These are phyloP conservation scores for Actinemys pallida DNA, from an alignment of 2,113 vertebrate genomes.

Conservation along the genomic window DNA sequence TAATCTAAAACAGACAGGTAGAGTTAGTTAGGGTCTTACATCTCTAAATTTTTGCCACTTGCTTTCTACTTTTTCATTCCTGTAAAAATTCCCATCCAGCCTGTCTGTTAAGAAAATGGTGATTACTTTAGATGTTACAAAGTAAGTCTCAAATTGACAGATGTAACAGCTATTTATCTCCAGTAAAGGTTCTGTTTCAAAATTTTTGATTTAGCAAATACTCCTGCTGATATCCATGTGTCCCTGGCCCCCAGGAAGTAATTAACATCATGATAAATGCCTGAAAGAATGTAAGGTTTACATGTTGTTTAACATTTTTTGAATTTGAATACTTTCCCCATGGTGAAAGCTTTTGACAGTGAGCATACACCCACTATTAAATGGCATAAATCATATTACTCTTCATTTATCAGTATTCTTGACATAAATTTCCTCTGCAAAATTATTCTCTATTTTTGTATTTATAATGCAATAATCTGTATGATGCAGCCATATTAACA, in stretches of 20 bases:
- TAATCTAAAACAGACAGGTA: neutral
- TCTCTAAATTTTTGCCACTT: neutral
- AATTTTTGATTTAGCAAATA: slow-evolving; percentile 65
- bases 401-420: slow-evolving; percentile 38
- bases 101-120: slow-evolving; percentile 6
- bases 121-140: slow-evolving; percentile 41
- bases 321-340: slow-evolving; percentile 64
- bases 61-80: slow-evolving; percentile 36
- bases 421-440: slow-evolving; percentile 17
- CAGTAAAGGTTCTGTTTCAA: slow-evolving; percentile 52
- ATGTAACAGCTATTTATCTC: slow-evolving; percentile 69
- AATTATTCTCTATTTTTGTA: slow-evolving; percentile 61
- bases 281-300: slow-evolving; percentile 70
- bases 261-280: slow-evolving; percentile 73
- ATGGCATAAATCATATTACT: slow-evolving; percentile 61
- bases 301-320: slow-evolving; percentile 58
- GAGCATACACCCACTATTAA: slow-evolving; percentile 37
- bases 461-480: slow-evolving; percentile 52
- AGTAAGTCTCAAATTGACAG: slow-evolving; percentile 62
- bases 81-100: neutral
- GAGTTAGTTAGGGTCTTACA: neutral
- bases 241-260: slow-evolving; percentile 67
- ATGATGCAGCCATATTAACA: slow-evolving; percentile 22
- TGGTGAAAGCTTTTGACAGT: slow-evolving; percentile 55
- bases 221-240: slow-evolving; percentile 64